Evolutionary conservation across 2,113 vertebrate genomes (phyloP), one percentile per base, ranked within the genome.

Genomic region (Rhabdornis inornatus): DNA sequence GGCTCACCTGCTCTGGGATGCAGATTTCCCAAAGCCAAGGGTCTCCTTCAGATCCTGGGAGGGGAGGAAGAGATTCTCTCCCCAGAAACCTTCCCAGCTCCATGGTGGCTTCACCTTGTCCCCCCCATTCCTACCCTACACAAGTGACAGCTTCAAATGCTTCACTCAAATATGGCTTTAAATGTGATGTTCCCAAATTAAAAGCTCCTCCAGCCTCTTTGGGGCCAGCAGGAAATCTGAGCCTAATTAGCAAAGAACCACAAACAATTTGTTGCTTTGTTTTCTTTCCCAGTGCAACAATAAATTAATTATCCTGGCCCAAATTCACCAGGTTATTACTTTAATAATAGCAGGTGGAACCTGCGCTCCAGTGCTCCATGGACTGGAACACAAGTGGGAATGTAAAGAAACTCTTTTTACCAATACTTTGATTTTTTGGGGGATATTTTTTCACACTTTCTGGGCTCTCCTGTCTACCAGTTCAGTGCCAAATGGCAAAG

Each of bases 361-460:
- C 50, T 50, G 49, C 27, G 20, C 15, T 47, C 15, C 20, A 1
- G 1, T 7, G 2, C 40, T 70, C 28, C 0, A 11, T 0, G 0
- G 33, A 37, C 20, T 35, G 31, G 24, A 18, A 71, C 52, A 76
- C 3, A 2, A 66, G 35, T 15, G 20, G 52, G 17, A 35, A 68
- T 9, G 16, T 2, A 42, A 19, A 72, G 57, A 53, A 72, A 64
- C 0, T 2, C 9, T 39, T 17, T 59, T 50, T 37, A 72, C 35
- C 19, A 1, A 14, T 10, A 49, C 2, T 40, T 23, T 2, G 40
- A 28, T 4, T 23, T 79, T 91, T 49, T 27, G 17, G 18, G 18
- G 3, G 15, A 9, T 25, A 35, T 52, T 24, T 31, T 64, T 44
- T 44, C n/a, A 11, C 0, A 5, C 15, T 14, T 57, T 42, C 40